phyloP scores from a whole-genome alignment of 2,113 vertebrate species.

The Tor tambroides region DNA sequence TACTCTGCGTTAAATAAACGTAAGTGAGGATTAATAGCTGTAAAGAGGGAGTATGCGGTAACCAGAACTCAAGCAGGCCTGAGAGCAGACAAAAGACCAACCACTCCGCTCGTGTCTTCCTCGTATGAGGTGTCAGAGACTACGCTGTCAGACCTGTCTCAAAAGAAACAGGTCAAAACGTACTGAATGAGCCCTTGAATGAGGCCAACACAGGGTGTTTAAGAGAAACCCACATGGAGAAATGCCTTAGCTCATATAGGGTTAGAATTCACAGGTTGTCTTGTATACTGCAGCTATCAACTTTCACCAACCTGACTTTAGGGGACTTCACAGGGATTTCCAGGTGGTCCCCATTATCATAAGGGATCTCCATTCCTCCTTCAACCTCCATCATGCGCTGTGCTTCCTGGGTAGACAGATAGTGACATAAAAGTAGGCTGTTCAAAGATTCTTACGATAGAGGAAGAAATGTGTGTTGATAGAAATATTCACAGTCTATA shows the following conservation, averaged over 20 bases:
- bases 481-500: too few relatives aligned
- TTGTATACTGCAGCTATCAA: too few relatives aligned
- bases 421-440: too few relatives aligned
- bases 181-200: background rate
- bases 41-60: background rate
- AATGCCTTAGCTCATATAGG: background rate
- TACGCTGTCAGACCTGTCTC: slow-evolving; percentile 75
- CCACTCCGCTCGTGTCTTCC: slow-evolving; percentile 67
- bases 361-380: slow-evolving; percentile 78
- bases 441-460: too few relatives aligned
- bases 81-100: slow-evolving; percentile 62
- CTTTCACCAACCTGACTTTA: slow-evolving; percentile 79
- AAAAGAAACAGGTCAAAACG: slow-evolving; percentile 59
- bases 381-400: slow-evolving; percentile 80
- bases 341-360: slow-evolving; percentile 77
- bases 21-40: slow-evolving; percentile 15
- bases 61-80: slow-evolving; percentile 34
- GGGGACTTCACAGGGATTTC: slow-evolving; percentile 82
- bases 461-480: too few relatives aligned
- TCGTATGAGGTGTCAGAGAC: slow-evolving; percentile 66
- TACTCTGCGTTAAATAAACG: slow-evolving; percentile 25
- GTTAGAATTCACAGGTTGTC: too few relatives aligned
- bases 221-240: background rate
- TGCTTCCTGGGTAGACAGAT: slow-evolving; percentile 77
- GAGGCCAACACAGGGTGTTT: too few relatives aligned